Evolutionary conservation across 2,113 vertebrate genomes (phyloP).

Genomic region (Rhadina sibilatrix): DNA sequence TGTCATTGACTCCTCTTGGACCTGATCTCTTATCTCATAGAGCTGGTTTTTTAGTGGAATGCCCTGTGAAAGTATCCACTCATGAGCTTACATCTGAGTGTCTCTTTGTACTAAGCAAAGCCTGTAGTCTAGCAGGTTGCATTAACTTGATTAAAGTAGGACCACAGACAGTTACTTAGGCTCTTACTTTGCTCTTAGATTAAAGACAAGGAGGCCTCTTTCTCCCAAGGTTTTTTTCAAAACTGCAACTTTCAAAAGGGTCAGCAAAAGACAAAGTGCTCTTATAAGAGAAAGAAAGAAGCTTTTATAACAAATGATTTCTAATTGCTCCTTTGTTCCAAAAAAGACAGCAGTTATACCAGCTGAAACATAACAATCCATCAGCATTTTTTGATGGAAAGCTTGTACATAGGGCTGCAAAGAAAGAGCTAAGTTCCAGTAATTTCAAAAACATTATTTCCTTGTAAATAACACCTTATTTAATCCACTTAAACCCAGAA

Average conservation of each 20-base stretch:
- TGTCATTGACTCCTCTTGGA: slow-evolving; percentile 71
- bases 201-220: slow-evolving; percentile 85
- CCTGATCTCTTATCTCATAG: slow-evolving; percentile 73
- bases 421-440: slow-evolving; percentile 70
- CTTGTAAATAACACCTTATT: slow-evolving; percentile 60
- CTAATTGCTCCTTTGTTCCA: slow-evolving; percentile 97
- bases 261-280: slow-evolving; percentile 91
- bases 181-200: slow-evolving; percentile 89
- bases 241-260: slow-evolving; percentile 88
- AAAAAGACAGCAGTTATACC: slow-evolving; percentile 78
- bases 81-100: slow-evolving; percentile 79
- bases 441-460: slow-evolving; percentile 79
- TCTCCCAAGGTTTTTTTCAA: slow-evolving; percentile 77
- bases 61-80: slow-evolving; percentile 80
- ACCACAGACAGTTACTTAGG: slow-evolving; percentile 79
- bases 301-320: slow-evolving; percentile 96
- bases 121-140: slow-evolving; percentile 81
- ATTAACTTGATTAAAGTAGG: slow-evolving; percentile 99
- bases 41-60: slow-evolving; percentile 72
- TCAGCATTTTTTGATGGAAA: slow-evolving; percentile 80
- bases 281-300: slow-evolving; percentile 84
- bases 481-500: slow-evolving; percentile 56
- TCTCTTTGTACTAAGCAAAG: slow-evolving; percentile 88
- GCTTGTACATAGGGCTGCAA: slow-evolving; percentile 69
- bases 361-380: slow-evolving; percentile 74